Conservation (phyloP, 2,797 vertebrate species). For the Gobio occitaniae region DNA sequence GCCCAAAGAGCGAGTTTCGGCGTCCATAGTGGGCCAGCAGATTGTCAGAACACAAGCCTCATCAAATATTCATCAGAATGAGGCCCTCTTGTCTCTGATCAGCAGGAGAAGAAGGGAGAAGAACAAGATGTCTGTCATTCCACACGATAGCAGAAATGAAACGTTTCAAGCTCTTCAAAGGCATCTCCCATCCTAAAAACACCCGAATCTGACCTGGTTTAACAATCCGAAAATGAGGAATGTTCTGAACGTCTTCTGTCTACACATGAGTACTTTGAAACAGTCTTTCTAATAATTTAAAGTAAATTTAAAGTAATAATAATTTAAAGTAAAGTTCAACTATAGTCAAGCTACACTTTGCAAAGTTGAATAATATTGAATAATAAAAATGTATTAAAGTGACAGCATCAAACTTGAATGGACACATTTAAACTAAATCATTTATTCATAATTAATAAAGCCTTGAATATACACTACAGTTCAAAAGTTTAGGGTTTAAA, state of each 20-base stretch:
- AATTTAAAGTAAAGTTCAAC: background rate
- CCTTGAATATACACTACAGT: no score
- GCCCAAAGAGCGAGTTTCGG: conserved; percentile 24
- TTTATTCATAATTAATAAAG: no score
- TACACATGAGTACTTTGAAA: background rate
- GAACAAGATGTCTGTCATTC: conserved; percentile 36
- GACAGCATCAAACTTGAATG: no score
- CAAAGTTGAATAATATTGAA: no score
- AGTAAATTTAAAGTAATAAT: background rate
- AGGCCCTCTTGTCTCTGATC: conserved; percentile 42
- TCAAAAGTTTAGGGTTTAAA: no score
- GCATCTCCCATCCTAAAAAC: conserved; percentile 6
- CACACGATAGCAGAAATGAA: conserved; percentile 35
- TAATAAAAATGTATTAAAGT: no score
- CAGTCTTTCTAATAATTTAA: background rate
- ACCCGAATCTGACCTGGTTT: background rate
- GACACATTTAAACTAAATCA: no score
- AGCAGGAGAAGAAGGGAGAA: conserved; percentile 16
- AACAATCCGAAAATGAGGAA: background rate
- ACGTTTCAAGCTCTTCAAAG: conserved; percentile 42
- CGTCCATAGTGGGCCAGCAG: conserved; percentile 20
- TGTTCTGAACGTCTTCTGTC: background rate
- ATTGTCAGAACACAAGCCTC: conserved; percentile 38
- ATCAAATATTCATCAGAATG: conserved; percentile 53
- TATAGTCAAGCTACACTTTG: background rate